Evolutionary conservation across 2,113 vertebrate species (phyloP).

Genomic region (Lipophrys pholis): DNA sequence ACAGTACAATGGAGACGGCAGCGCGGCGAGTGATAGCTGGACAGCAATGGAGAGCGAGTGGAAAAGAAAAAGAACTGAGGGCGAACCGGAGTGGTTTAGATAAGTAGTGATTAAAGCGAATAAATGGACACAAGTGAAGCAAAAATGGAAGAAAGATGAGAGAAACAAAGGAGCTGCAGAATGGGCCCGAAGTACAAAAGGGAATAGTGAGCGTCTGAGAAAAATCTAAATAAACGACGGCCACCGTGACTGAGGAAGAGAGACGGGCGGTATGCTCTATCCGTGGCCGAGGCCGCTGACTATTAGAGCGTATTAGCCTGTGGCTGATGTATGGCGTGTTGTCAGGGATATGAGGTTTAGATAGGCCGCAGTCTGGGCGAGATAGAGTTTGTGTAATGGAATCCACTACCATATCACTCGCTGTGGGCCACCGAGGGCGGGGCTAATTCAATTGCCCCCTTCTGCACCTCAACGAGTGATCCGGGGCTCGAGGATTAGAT

Average conservation of each 20-base stretch:
- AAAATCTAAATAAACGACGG: slow-evolving; percentile 46
- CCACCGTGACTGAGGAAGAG: slow-evolving; percentile 14
- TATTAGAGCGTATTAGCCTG: slow-evolving; percentile 78
- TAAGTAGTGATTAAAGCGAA: slow-evolving; percentile 31
- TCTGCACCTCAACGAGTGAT: slow-evolving; percentile 62
- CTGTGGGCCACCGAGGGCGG: slow-evolving; percentile 58
- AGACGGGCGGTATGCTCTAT: slow-evolving; percentile 54
- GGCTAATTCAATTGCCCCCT: slow-evolving; percentile 76
- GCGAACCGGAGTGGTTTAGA: slow-evolving; percentile 25
- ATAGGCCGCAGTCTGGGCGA: slow-evolving; percentile 72
- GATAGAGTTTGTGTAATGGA: slow-evolving; percentile 82
- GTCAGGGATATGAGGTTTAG: slow-evolving; percentile 82
- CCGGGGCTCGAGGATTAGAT: slow-evolving; percentile 64
- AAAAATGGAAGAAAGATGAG: slow-evolving; percentile 18
- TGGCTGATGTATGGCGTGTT: slow-evolving; percentile 81
- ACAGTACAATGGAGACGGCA: not conserved
- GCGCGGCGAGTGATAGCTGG: slow-evolving; percentile 12
- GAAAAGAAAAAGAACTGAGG: slow-evolving; percentile 24
- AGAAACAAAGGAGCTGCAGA: not conserved
- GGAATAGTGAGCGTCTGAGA: not conserved
- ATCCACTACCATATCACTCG: slow-evolving; percentile 75
- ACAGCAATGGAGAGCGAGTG: not conserved
- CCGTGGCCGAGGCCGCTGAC: slow-evolving; percentile 59
- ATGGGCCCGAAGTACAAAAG: slow-evolving; percentile 8
- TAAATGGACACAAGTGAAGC: slow-evolving; percentile 32